Base-by-base conservation (phyloP, 2,888 invertebrate species). In the Ypsolopha sequella region DNA sequence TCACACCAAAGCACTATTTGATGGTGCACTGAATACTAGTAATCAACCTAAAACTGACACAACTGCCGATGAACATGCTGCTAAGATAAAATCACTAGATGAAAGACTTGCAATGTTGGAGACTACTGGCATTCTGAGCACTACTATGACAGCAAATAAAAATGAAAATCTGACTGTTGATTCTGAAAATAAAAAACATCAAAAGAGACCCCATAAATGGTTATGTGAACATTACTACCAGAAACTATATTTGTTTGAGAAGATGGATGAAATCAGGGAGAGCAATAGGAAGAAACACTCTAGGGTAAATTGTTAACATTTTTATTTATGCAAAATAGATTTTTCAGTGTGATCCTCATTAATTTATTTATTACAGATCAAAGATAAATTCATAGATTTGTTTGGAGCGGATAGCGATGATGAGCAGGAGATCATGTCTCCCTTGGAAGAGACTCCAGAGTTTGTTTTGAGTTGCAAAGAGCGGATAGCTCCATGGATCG, bases 401-500 rank as follows among this genome's bases (percentile, higher is more conserved):
- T 89, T 89, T 70, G 89, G 89, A 0, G 78, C 80, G 48, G 85
- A 86, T 51, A 78, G 79, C 58, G 88, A 89, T 56, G 88, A 87
- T 51, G 88, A 89, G 59, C 82, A 77, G 36, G 72, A 82, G 52
- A 64, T 68, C 59, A 68, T 88, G 44, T 88, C 88, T 6, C 89
- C 89, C 1, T 65, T 88, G 39, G 82, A 88, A 49, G 88, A 87
- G 54, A 86, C 84, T 2, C 70, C 80, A 44, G 85, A 87, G 47
- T 86, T 89, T 62, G 59, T 87, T n/a, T 65, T 70, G 1, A 88
- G 88, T 56, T 89, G 89, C 58, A 88, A 88, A 60, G 87, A 88
- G 56, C 77, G 89, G 13, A 88, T 90, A 53, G 90, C 91, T 0
- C 89, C 90, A 14, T 84, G 89, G 79, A 89, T 91, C n/a, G 89